A percentile compares a stretch with the other conserved stretches of the same genome.
Evolutionary conservation across 1,140 invertebrate species (phyloP).

Genomic region (Lucilia sericata): DNA sequence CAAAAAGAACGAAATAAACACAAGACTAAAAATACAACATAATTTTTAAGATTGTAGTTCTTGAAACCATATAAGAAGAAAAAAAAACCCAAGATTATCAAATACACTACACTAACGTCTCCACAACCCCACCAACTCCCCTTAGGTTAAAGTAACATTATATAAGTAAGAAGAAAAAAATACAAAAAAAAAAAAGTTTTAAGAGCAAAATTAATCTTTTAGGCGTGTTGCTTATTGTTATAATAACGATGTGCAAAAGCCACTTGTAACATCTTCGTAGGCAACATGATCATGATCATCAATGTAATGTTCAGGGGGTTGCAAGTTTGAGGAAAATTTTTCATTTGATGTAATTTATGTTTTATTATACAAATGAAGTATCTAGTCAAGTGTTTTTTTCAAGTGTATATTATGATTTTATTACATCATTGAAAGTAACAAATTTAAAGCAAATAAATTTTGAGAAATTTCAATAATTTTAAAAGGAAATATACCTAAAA

Average conservation of each 20-base stretch:
- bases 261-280: conserved; percentile 54
- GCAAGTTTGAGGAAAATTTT: no score
- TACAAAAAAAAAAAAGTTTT: neutral
- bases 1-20: neutral
- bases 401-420: no score
- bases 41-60: conserved; percentile 1
- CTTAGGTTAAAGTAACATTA: neutral
- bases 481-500: no score
- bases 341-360: no score
- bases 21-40: neutral
- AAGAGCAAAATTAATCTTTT: conserved; percentile 35
- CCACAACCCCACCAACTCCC: neutral
- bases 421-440: no score
- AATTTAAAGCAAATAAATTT: no score
- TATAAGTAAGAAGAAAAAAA: neutral
- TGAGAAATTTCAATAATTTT: no score
- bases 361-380: no score
- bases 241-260: conserved; percentile 67
- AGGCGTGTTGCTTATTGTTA: conserved; percentile 62
- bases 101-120: neutral
- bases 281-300: neutral
- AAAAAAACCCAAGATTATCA: neutral
- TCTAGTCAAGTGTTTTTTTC: no score
- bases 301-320: neutral
- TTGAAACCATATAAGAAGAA: neutral